Conservation (phyloP, 2,113 vertebrate species). For the Mola mola region DNA sequence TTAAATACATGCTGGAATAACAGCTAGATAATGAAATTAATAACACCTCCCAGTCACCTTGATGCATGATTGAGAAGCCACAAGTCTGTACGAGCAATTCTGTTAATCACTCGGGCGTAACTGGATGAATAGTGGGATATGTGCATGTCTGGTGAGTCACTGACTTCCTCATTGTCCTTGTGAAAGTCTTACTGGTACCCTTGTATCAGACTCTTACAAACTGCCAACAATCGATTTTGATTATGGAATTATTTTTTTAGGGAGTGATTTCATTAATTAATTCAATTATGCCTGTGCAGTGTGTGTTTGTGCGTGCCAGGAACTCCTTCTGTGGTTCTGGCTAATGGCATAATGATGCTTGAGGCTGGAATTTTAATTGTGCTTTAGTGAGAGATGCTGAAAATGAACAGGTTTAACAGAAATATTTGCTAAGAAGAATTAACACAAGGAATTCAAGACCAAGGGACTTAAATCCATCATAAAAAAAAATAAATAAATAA, state of each 20-base stretch:
- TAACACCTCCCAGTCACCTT: slow-evolving; percentile 65
- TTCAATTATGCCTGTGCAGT: slow-evolving; percentile 52
- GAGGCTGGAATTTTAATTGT: slow-evolving; percentile 79
- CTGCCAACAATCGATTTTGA: slow-evolving; percentile 61
- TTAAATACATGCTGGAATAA: slow-evolving; percentile 59
- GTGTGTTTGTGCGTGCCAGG: slow-evolving; percentile 15
- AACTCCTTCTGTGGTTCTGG: slow-evolving; percentile 35
- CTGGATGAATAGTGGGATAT: no score
- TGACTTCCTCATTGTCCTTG: slow-evolving; percentile 51
- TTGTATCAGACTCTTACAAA: slow-evolving; percentile 39
- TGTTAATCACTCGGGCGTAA: slow-evolving; percentile 55
- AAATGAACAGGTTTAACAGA: slow-evolving; percentile 40
- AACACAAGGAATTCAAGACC: slow-evolving; percentile 39
- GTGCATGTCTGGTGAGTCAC: neutral
- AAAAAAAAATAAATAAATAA: slow-evolving; percentile 16
- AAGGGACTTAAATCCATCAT: slow-evolving; percentile 38
- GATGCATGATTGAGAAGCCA: slow-evolving; percentile 59
- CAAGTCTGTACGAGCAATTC: slow-evolving; percentile 19
- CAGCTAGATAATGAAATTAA: slow-evolving; percentile 65
- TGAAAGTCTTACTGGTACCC: slow-evolving; percentile 15
- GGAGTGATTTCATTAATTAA: slow-evolving; percentile 49
- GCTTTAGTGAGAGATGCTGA: slow-evolving; percentile 42
- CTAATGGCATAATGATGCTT: slow-evolving; percentile 64
- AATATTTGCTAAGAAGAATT: slow-evolving; percentile 36
- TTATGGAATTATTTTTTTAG: slow-evolving; percentile 59